Evolutionary conservation across 2,113 vertebrate genomes (phyloP).

Genomic region (Rissa tridactyla): DNA sequence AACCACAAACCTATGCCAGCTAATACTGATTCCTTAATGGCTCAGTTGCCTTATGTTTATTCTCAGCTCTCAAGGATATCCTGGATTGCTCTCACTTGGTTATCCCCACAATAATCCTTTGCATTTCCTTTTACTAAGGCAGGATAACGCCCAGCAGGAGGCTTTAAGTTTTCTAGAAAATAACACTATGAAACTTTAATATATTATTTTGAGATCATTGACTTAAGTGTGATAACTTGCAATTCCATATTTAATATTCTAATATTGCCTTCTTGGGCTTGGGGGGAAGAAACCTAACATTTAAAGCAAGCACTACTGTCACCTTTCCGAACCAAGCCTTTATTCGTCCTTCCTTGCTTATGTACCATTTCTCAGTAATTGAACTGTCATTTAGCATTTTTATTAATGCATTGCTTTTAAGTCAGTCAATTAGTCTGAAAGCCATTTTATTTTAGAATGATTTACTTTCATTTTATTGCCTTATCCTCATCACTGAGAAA

Average conservation of each 20-base stretch:
- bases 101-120: neutral
- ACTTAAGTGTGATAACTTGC: neutral
- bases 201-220: neutral
- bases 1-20: neutral
- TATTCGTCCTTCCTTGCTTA: neutral
- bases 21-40: slow-evolving; percentile 10
- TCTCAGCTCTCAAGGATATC: neutral
- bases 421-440: neutral
- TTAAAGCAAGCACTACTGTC: neutral
- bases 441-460: neutral
- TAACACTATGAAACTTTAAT: neutral
- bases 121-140: neutral
- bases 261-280: neutral
- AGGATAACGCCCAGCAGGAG: neutral
- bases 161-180: neutral
- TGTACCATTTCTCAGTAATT: neutral
- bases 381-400: neutral
- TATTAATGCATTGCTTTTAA: neutral
- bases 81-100: neutral
- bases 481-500: neutral
- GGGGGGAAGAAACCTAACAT: neutral
- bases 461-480: slow-evolving; percentile 3
- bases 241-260: neutral
- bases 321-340: neutral
- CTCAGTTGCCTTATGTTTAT: slow-evolving; percentile 8